Evolutionary conservation across 1,140 invertebrate genomes (phyloP).

Genomic region (Lepidotrigona ventralis): DNA sequence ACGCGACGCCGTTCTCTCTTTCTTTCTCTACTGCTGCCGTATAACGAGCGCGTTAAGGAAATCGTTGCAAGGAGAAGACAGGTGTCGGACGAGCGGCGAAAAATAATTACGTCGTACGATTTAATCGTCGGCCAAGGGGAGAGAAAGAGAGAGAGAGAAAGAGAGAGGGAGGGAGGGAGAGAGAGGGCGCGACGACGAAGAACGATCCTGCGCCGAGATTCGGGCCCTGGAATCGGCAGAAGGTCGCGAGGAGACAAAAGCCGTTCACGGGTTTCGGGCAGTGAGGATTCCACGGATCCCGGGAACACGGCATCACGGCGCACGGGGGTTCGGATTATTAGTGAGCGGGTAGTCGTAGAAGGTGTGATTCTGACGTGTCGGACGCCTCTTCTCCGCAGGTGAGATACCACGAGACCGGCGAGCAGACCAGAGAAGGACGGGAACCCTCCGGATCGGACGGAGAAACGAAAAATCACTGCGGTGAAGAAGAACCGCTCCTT

Average conservation of each 20-base stretch:
- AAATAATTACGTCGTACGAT: neutral
- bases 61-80: neutral
- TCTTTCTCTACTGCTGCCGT: neutral
- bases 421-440: neutral
- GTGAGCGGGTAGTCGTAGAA: conserved; percentile 74
- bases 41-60: neutral
- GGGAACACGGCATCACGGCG: conserved; percentile 55
- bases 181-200: neutral
- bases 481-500: neutral
- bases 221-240: neutral
- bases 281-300: conserved; percentile 59
- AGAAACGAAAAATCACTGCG: conserved; percentile 11
- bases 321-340: conserved; percentile 71
- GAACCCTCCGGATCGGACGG: neutral
- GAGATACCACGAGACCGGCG: conserved; percentile 66
- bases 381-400: conserved; percentile 74
- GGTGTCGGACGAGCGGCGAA: neutral
- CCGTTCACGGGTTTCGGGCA: conserved; percentile 21
- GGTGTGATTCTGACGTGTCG: conserved; percentile 80
- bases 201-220: neutral
- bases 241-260: conserved; percentile 51
- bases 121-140: neutral
- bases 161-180: neutral
- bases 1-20: no score
- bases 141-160: neutral